A percentile compares a stretch with the other conserved stretches of the same genome.
Conservation (phyloP, 1,140 invertebrate species). For the Micrasema minimum region DNA sequence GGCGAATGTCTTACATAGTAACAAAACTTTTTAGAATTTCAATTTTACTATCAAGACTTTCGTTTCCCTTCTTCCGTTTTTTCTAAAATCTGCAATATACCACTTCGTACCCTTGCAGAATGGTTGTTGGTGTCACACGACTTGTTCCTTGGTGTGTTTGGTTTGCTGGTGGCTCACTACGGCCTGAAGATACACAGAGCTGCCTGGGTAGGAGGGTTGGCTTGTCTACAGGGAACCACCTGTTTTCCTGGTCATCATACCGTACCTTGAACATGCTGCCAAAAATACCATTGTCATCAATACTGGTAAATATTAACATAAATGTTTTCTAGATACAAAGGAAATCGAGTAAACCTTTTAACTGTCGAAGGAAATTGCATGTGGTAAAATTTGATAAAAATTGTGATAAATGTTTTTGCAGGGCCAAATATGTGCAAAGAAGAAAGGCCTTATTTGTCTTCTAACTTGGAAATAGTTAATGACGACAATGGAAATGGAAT, state of each 20-base stretch:
- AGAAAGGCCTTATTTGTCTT: neutral
- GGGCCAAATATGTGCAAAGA: constrained; percentile 58
- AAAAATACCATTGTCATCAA: neutral
- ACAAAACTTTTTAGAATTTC: too few relatives aligned
- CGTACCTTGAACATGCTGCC: constrained; percentile 62
- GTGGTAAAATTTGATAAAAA: too few relatives aligned
- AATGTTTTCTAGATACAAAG: too few relatives aligned
- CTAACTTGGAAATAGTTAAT: constrained; percentile 28
- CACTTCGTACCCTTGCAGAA: constrained; percentile 66
- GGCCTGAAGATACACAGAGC: constrained; percentile 70
- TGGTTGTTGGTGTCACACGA: constrained; percentile 69
- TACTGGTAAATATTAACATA: constrained; percentile 2
- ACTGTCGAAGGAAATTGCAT: too few relatives aligned
- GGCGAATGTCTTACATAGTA: too few relatives aligned
- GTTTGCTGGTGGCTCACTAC: constrained; percentile 68
- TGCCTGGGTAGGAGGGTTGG: constrained; percentile 69
- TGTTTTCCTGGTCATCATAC: constrained; percentile 69
- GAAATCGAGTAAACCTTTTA: neutral
- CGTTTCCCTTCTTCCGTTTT: too few relatives aligned
- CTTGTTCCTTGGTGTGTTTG: constrained; percentile 66
- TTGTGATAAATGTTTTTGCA: constrained; percentile 25
- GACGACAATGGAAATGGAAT: constrained; percentile 53
- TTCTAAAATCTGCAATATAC: too few relatives aligned
- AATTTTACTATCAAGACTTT: too few relatives aligned
- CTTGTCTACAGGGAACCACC: constrained; percentile 68